Conservation (phyloP, 2,888 invertebrate species). For the Carterocephalus palaemon region DNA sequence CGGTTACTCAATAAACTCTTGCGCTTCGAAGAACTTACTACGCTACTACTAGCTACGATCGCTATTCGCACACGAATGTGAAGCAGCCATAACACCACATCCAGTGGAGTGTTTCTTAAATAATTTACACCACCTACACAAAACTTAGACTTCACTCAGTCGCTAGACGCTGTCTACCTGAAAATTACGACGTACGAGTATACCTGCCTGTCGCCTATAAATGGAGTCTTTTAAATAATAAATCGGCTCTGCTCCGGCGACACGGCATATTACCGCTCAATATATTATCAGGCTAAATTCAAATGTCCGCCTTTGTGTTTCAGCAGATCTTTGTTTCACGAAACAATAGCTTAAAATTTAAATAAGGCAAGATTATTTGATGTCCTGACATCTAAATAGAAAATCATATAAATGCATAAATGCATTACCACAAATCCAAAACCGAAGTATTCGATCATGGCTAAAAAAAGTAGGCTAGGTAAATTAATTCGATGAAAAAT, state of each 20-base stretch:
- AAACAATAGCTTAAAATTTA: constrained; percentile 2
- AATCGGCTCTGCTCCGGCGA: constrained; percentile 5
- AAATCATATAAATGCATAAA: no score
- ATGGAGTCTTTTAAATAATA: constrained; percentile 26
- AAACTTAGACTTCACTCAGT: constrained; percentile 26
- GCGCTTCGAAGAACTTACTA: no score
- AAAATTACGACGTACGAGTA: no score
- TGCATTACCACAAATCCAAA: no score
- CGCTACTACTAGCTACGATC: no score
- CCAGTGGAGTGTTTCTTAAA: constrained; percentile 37
- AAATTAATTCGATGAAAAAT: no score
- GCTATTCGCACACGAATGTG: no score
- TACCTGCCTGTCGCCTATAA: constrained; percentile 19
- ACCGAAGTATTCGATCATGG: no score
- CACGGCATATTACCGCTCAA: constrained; percentile 15
- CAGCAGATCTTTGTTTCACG: constrained; percentile 4
- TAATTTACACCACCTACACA: constrained; percentile 45
- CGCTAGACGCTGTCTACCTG: constrained; percentile 29
- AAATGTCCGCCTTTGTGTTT: constrained; percentile 13
- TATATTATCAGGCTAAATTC: constrained; percentile 18
- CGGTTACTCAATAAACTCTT: no score
- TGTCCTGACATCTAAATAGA: no score
- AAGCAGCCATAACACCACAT: constrained; percentile 25
- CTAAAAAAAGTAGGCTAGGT: no score
- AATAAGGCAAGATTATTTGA: background rate